Conservation (phyloP, 1,140 invertebrate genomes). For the Condylostylus longicornis region DNA sequence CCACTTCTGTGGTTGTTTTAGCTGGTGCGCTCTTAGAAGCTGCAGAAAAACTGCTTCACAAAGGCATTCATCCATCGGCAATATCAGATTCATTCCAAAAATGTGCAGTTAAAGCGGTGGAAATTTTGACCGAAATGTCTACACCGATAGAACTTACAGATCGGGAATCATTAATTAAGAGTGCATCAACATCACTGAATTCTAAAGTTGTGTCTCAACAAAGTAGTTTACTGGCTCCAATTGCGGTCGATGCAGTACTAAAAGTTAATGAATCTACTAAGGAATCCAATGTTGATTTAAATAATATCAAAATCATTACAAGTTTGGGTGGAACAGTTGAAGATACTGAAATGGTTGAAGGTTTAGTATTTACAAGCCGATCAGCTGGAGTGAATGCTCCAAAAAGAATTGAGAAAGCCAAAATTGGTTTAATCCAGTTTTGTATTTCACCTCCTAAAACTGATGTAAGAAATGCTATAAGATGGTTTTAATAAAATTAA, state of each 20-base stretch:
- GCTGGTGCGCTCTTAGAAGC: constrained; percentile 91
- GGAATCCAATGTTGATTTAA: constrained; percentile 48
- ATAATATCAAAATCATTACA: constrained; percentile 91
- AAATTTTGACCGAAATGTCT: constrained; percentile 76
- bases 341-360: constrained; percentile 92
- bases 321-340: constrained; percentile 95
- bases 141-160: constrained; percentile 77
- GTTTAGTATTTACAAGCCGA: constrained; percentile 85
- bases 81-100: constrained; percentile 95
- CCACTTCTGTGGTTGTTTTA: constrained; percentile 92
- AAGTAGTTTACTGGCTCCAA: constrained; percentile 81
- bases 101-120: constrained; percentile 68
- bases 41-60: constrained; percentile 77
- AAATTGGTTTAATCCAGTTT: constrained; percentile 98
- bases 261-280: constrained; percentile 53
- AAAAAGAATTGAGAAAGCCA: constrained; percentile 89
- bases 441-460: constrained; percentile 99
- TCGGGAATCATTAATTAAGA: constrained; percentile 76
- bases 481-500: not conserved
- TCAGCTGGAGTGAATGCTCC: constrained; percentile 82
- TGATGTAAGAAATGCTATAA: constrained; percentile 50
- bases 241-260: constrained; percentile 93
- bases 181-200: constrained; percentile 92
- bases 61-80: constrained; percentile 93
- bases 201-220: constrained; percentile 99